Evolutionary conservation across 2,797 vertebrate genomes (phyloP), one percentile per base, ranked within the genome.

Genomic region (Eupleurogrammus muticus): DNA sequence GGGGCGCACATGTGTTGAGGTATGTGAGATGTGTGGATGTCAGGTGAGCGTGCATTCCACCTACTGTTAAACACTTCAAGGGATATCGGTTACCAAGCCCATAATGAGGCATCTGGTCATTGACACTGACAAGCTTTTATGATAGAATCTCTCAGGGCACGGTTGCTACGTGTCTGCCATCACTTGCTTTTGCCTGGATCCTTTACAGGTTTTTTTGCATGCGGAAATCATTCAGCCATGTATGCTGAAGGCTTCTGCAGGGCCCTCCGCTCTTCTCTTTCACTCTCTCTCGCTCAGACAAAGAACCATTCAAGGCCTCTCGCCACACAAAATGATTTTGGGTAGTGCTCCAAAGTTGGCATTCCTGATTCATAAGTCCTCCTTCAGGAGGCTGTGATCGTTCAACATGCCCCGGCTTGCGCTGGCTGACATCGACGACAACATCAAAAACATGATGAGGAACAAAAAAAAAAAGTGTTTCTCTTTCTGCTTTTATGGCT

Each of bases 321-420:
- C 5, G 61, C 80, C 83, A 80, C 74, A 68, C n/a, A 52, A 90
- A 92, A 92, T 92, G 24, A 92, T 94, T 92, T 92, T 60, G 82
- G 80, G 80, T 87, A 79, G 83, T 53, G 70, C 84, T 90, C 68
- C 65, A 79, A 84, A 90, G 87, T 77, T 91, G 87, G 69, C 92
- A 93, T 94, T 92, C 91, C 87, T 87, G 84, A 58, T 70, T 79
- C 78, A 83, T 89, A 91, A 92, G 85, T 93, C 83, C 87, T 79
- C 28, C 28, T n/a, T 28, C 84, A 70, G 84, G 82, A 86, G 86
- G 70, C 73, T 44, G 66, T 75, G 87, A 90, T 86, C 79, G 80
- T 70, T n/a, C 66, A 69, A 89, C 93, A 79, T 90, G 94, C 85
- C 90, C 86, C 58, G 20, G 85, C 94, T 83, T 93, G 93, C 72